These are phyloP conservation scores for Dryas iulia DNA, from an alignment of 1,140 invertebrate species.

Conservation along the genomic window DNA sequence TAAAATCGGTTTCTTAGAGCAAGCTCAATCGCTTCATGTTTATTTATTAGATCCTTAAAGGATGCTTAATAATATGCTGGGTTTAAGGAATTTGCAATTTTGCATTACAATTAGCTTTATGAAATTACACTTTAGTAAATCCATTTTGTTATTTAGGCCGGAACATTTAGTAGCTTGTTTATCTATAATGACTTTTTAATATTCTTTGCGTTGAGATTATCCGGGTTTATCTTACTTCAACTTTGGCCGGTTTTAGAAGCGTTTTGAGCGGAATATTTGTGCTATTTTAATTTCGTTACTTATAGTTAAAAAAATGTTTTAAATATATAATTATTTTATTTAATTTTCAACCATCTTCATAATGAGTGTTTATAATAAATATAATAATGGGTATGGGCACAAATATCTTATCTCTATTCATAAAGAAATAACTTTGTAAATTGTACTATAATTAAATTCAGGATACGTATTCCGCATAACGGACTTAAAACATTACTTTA, in stretches of 20 bases:
- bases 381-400: no score
- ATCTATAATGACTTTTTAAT: slow-evolving; percentile 5
- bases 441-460: no score
- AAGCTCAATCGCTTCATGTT: slow-evolving; percentile 58
- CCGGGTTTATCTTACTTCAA: background rate
- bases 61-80: slow-evolving; percentile 55
- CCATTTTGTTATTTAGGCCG: slow-evolving; percentile 14
- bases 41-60: slow-evolving; percentile 68
- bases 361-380: no score
- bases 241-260: background rate
- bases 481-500: no score
- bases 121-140: slow-evolving; percentile 22
- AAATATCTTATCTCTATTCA: no score
- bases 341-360: no score
- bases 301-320: no score
- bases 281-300: background rate
- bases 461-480: no score
- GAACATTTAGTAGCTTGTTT: slow-evolving; percentile 3
- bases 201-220: slow-evolving; percentile 1
- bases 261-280: background rate
- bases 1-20: slow-evolving; percentile 48
- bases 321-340: no score
- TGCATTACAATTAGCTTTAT: slow-evolving; percentile 26
- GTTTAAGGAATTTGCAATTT: slow-evolving; percentile 52
- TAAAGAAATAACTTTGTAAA: no score